Base-by-base conservation (phyloP, 2,113 vertebrate genomes). In the Cephalopholis sonnerati region DNA sequence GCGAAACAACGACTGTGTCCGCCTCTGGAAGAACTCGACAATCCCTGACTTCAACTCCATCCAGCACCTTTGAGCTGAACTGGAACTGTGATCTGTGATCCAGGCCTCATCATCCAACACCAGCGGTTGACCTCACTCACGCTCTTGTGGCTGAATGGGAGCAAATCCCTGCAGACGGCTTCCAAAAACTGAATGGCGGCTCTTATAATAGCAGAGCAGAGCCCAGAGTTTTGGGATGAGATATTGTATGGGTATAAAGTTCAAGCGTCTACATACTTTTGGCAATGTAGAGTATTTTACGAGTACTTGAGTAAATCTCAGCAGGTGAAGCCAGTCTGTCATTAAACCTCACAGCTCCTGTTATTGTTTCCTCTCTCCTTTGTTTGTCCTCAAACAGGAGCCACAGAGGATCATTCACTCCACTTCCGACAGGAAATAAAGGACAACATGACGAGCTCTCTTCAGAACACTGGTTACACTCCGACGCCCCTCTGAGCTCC, bases 391-490 rank as follows among this genome's bases (percentile, higher is more conserved):
- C 69, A 75, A 85, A 88, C 86, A 80, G 53, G 9, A 32, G 83
- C 74, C 36, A 65, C 79, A 55, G 62, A 71, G 75, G 18, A 50
- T 76, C 74, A 65, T 80, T 88, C 83, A 73, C 65, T 77, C 50
- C 58, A 70, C 83, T 87, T 92, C 88, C 75, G 79, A 80, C 5
- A 22, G 77, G 61, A 64, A 77, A 87, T 55, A 82, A 89, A 86
- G 76, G 74, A 63, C 83, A 69, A 77, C 81, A 12, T 7, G 51
- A n/a, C 20, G 54, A 3, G 36, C 29, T 66, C 80, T 44, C 70
- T 79, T 75, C 69, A 81, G 48, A 73, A 32, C 11, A 72, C 75
- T 82, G 7, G 89, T 86, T 44, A 76, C 88, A 54, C 82, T 84
- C 15, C 3, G 50, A 74, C 74, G 7, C 85, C 81, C 82, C 64